These are phyloP conservation scores for Dione vanillae DNA, from an alignment of 2,888 invertebrate species.

Conservation along the genomic window DNA sequence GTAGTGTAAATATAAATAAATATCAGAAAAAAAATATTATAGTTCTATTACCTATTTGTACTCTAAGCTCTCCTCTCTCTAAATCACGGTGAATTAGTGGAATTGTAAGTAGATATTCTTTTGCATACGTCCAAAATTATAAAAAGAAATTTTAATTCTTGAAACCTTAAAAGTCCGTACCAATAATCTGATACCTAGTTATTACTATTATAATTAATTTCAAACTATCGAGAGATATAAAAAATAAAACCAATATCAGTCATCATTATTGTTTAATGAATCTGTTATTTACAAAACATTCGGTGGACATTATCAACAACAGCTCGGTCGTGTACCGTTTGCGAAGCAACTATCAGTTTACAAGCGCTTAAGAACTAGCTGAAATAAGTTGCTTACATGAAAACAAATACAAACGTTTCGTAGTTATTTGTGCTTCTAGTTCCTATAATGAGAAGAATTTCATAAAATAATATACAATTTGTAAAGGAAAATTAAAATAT, in stretches of 20 bases:
- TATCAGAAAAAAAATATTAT: too few species aligned
- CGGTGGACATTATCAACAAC: slow-evolving; percentile 77
- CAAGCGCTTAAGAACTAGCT: slow-evolving; percentile 44
- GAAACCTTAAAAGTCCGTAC: too few species aligned
- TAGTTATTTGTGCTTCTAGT: slow-evolving; percentile 22
- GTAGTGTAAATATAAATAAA: too few species aligned
- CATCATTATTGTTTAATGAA: slow-evolving; percentile 79
- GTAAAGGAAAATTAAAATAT: background rate
- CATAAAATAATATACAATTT: background rate
- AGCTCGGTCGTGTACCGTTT: slow-evolving; percentile 49
- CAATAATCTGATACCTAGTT: background rate
- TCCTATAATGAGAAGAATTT: background rate
- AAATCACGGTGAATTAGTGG: too few species aligned
- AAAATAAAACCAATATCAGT: slow-evolving; percentile 63
- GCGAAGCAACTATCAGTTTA: slow-evolving; percentile 48
- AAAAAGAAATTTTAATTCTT: too few species aligned
- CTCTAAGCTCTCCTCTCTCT: too few species aligned
- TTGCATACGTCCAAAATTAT: too few species aligned
- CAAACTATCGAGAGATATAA: background rate
- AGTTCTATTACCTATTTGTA: too few species aligned
- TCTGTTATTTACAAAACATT: slow-evolving; percentile 79
- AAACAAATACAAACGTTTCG: background rate
- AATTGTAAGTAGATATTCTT: too few species aligned
- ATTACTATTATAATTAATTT: background rate
- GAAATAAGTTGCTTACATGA: slow-evolving; percentile 47